Conservation (phyloP, 1,140 invertebrate genomes). For the Trichonephila clavipes region DNA sequence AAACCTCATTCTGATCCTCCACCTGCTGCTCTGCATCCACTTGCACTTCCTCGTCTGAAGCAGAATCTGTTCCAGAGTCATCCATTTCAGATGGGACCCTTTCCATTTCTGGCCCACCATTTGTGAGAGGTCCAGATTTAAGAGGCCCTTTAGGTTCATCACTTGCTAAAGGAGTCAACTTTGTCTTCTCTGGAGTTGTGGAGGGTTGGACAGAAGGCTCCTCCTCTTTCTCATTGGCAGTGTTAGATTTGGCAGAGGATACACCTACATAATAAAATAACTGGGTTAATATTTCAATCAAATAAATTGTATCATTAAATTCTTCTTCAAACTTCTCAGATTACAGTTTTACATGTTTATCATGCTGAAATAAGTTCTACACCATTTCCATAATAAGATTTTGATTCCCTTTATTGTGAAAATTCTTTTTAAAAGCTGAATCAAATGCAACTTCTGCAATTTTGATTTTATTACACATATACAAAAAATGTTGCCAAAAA, state of each 20-base stretch:
- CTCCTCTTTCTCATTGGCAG: conserved; percentile 60
- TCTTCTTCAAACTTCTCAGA: no score
- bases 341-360: no score
- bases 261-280: conserved; percentile 20
- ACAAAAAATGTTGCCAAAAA: no score
- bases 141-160: not conserved
- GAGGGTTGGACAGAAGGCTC: conserved; percentile 23
- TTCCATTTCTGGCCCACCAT: conserved; percentile 52
- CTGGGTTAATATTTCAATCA: no score
- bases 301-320: no score
- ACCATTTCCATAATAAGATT: no score
- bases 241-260: conserved; percentile 30
- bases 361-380: no score
- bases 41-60: conserved; percentile 65
- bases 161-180: not conserved
- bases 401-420: no score
- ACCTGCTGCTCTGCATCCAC: conserved; percentile 48
- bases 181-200: conserved; percentile 57
- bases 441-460: no score
- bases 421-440: no score
- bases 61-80: conserved; percentile 65
- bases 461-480: no score
- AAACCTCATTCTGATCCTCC: conserved; percentile 71
- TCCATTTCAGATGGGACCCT: conserved; percentile 71
- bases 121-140: conserved; percentile 18